Evolutionary conservation across 2,888 invertebrate genomes (phyloP).

Genomic region (Caradrina kadenii): DNA sequence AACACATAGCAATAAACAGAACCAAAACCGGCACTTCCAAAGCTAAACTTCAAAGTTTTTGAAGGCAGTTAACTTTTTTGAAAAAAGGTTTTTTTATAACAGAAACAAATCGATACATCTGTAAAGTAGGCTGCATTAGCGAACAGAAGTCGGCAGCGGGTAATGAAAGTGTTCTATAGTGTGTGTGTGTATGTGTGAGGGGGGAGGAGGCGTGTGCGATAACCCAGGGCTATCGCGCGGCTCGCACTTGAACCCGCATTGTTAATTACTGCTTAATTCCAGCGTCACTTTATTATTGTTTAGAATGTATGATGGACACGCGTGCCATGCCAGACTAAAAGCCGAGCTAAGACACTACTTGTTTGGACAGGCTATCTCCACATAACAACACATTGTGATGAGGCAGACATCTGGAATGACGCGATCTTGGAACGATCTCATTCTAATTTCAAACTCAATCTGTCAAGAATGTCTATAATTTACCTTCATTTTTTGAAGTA

Average conservation of each 20-base stretch:
- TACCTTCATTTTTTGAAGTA: too few species aligned
- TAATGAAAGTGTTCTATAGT: constrained; percentile 27
- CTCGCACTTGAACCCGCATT: constrained; percentile 61
- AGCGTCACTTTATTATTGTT: constrained; percentile 20
- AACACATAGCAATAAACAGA: too few species aligned
- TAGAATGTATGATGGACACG: constrained; percentile 2
- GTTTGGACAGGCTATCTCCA: too few species aligned
- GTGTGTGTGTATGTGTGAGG: constrained; percentile 3
- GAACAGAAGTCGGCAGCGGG: not conserved
- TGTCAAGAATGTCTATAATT: too few species aligned
- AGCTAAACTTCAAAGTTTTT: too few species aligned
- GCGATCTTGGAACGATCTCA: too few species aligned
- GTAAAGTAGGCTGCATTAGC: constrained; percentile 3
- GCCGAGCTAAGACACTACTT: too few species aligned
- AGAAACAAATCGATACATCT: constrained; percentile 1
- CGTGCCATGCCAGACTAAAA: not conserved
- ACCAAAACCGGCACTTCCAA: too few species aligned
- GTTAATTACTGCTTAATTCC: constrained; percentile 63
- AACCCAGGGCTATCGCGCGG: constrained; percentile 62
- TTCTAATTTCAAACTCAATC: too few species aligned
- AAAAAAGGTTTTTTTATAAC: not conserved
- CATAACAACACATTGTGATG: too few species aligned
- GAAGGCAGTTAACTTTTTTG: too few species aligned
- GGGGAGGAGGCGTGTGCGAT: constrained; percentile 40
- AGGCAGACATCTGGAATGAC: too few species aligned